Evolutionary conservation across 1,140 invertebrate species (phyloP), one percentile per base, ranked within the genome.

Genomic region (Apis laboriosa): DNA sequence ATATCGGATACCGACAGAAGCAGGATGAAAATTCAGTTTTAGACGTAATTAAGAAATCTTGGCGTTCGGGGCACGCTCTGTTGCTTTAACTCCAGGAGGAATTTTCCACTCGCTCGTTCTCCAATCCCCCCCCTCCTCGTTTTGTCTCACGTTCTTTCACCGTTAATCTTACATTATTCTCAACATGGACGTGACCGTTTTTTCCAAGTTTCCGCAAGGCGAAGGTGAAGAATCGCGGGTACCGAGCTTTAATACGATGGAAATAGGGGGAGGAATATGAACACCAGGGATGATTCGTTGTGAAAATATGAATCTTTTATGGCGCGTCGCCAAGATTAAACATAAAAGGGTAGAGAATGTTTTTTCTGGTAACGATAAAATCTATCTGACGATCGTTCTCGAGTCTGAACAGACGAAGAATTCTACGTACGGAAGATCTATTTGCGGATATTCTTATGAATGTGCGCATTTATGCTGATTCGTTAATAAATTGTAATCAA

Each of bases 41-140:
- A 21, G n/a, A 19, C 34, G 53, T 74, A 80, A 80, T 80, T 80
- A 80, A 80, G 71, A 80, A 80, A 80, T 80, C 78, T 56, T 66
- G 71, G 56, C 53, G 17, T 34, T 17, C 24, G 34, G 28, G 24
- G 61, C 67, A 58, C 61, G 53, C 64, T 61, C 56, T 58, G 70
- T 80, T 80, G 73, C 63, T 80, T 74, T n/a, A 58, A 43, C 34
- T 11, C 49, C 51, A 12, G 13, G 53, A 80, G 72, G 61, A 75
- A 75, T 80, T 53, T 75, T 75, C 34, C 43, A n/a, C 24, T 43
- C 17, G 17, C 43, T 78, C 28, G 58, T 53, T 80, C 64, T 51
- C 9, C 78, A 24, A 15, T 21, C 49, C 28, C 24, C 34, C 2
- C 34, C 34, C 34, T 7, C 5, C 34, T 43, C 78, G 58, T 73